phyloP scores from a whole-genome alignment of 1,140 invertebrate species.

The Pseudomyrmex flavicornis region DNA sequence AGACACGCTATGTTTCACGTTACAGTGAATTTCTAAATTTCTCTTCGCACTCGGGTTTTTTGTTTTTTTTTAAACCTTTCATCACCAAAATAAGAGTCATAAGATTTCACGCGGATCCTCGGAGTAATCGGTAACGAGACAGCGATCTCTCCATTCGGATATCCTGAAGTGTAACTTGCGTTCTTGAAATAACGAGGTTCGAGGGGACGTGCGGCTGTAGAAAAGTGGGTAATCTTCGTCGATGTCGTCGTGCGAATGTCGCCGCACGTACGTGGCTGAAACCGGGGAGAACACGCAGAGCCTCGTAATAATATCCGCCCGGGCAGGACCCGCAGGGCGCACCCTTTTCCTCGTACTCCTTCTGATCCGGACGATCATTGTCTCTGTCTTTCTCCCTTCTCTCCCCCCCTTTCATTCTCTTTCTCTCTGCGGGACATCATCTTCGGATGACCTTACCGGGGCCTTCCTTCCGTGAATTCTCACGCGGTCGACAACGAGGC shows the following conservation, averaged over 20 bases:
- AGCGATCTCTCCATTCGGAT: conserved; percentile 45
- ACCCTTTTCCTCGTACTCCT: conserved; percentile 49
- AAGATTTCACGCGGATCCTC: conserved; percentile 1
- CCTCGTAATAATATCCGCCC: conserved; percentile 54
- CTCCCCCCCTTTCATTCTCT: conserved; percentile 36
- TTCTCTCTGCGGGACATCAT: conserved; percentile 18
- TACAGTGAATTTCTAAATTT: not conserved
- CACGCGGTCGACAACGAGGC: conserved; percentile 66
- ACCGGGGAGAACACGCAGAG: conserved; percentile 15
- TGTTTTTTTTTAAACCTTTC: not conserved
- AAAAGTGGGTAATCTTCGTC: conserved; percentile 63
- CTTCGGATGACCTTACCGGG: conserved; percentile 52
- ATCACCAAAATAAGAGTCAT: not conserved
- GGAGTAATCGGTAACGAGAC: conserved; percentile 48
- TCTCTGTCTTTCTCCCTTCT: conserved; percentile 38
- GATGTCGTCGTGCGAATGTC: conserved; percentile 29
- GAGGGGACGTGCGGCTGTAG: conserved; percentile 51
- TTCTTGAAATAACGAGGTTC: conserved; percentile 63
- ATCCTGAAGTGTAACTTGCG: conserved; percentile 44
- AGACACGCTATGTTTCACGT: not conserved
- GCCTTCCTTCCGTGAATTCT: conserved; percentile 1
- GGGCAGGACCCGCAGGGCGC: conserved; percentile 43
- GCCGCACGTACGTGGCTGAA: conserved; percentile 43
- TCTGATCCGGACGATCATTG: conserved; percentile 69
- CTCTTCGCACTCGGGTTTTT: not conserved